Evolutionary conservation across 1,140 invertebrate species (phyloP), one percentile per base, ranked within the genome.

Genomic region (Macrobrachium rosenbergii): DNA sequence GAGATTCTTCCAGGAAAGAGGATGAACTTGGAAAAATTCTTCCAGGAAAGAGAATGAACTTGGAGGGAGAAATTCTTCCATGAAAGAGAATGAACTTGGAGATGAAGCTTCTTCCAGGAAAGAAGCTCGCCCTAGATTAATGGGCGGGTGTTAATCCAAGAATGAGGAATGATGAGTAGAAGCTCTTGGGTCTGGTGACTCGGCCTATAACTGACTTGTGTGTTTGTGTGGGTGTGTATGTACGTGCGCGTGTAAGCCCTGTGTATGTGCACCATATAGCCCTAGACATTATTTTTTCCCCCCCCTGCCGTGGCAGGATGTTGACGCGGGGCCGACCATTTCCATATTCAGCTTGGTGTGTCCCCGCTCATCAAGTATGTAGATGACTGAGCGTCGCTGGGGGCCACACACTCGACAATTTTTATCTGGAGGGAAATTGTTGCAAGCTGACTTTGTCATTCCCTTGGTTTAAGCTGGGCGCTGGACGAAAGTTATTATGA

Each of bases 371-470:
- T 82, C 81, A 82, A 58, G 64, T 73, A 82, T 82, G 81, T 43
- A 82, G 81, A 73, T 82, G 81, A 72, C 64, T 72, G 45, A n/a
- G 45, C 17, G 59, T 23, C 64, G 81, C 28, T 37, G 43, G 62
- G 14, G 23, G 37, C 21, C 67, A 72, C 19, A 82, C 52, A 52
- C 81, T 82, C 81, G 73, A 82, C 81, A 73, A 82, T 82, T 82
- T 82, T 72, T 73, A 82, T 82, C 67, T 72, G 67, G 37, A 10
- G 37, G 81, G 67, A 82, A 82, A 73, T 82, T 82, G 67, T 73
- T 52, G 81, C 45, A 58, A 77, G 75, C 17, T 77, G 75, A 52
- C 59, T 72, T 37, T 72, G 21, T 72, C 67, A 28, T 37, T 72
- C 67, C 37, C 67, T 72, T 37, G 21, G 52, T 52, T 60, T 79